Evolutionary conservation across 2,113 vertebrate genomes (phyloP).

Genomic region (Cyanocitta stelleri): DNA sequence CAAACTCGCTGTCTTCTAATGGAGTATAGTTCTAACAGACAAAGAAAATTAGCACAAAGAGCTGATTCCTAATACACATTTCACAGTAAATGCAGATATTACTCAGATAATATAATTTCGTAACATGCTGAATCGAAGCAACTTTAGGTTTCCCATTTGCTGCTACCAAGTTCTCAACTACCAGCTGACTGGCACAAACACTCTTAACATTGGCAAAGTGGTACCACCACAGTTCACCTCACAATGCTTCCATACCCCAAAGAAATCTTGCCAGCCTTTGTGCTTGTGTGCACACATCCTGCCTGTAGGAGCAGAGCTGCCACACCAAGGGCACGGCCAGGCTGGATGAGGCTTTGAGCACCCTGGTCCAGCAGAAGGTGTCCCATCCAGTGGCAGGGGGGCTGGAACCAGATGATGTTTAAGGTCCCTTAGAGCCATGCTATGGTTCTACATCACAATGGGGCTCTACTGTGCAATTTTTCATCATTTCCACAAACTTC

Average conservation of each 20-base stretch:
- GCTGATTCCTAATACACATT: background rate
- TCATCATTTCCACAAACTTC: background rate
- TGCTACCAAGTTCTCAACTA: background rate
- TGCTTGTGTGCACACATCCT: accelerated
- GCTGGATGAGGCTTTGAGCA: background rate
- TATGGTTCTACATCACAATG: background rate
- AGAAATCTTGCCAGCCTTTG: background rate
- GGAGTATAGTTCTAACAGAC: background rate
- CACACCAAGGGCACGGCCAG: background rate
- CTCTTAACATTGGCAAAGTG: background rate
- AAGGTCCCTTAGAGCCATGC: background rate
- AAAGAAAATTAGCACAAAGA: background rate
- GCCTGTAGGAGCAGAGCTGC: accelerated
- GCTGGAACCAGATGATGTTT: background rate
- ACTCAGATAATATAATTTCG: background rate
- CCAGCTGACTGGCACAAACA: background rate
- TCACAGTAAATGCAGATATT: background rate
- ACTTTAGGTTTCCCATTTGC: background rate
- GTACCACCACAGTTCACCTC: background rate
- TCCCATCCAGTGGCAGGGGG: background rate
- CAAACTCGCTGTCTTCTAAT: background rate
- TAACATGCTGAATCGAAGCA: background rate
- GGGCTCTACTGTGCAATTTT: background rate
- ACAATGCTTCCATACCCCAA: accelerated
- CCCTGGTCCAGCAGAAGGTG: background rate